Evolutionary conservation across 2,888 invertebrate species (phyloP), one percentile per base, ranked within the genome.

Genomic region (Marronus borbonicus): DNA sequence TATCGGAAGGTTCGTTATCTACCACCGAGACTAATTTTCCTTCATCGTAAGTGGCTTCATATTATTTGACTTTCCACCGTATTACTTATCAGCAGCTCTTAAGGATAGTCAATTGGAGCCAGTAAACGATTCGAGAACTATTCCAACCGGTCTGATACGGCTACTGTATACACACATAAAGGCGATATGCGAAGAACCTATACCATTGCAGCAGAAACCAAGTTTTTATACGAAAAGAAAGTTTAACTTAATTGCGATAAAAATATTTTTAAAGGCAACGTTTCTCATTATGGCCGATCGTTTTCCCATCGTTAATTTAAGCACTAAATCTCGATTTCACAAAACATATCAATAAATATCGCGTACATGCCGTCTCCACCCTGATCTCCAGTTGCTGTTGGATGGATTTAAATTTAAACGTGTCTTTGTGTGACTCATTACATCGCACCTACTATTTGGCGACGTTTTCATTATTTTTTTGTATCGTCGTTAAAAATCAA

Each of bases 341-440:
- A 58, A 72, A 72, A 58, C 72, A 72, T 58, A 72, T 39, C 72
- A 58, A 72, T 72, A 72, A 72, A 72, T 72, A 72, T 50, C 50
- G 31, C 62, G 12, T 62, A 10, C 28, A 2, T 24, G 49, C 52
- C 50, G 14, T 68, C 72, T 24, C 36, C 20, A n/a, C 10, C 20
- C 39, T 44, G 39, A 36, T 55, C 58, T 44, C 20, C 44, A 4
- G 36, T 64, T 31, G 31, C 28, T 39, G 0, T 58, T 58, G 1
- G 36, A 58, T 72, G 36, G 28, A 72, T 58, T 72, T 12, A 72
- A 58, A 58, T 72, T 72, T 72, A 72, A 72, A 58, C 36, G 72
- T 50, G 50, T 68, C 68, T 28, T 49, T 68, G 50, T 68, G 28
- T 50, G 50, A 50, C 24, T 4, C 68, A 50, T 12, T 50, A 14